Evolutionary conservation across 2,113 vertebrate species (phyloP).

Genomic region (Potamarius usumacintae): DNA sequence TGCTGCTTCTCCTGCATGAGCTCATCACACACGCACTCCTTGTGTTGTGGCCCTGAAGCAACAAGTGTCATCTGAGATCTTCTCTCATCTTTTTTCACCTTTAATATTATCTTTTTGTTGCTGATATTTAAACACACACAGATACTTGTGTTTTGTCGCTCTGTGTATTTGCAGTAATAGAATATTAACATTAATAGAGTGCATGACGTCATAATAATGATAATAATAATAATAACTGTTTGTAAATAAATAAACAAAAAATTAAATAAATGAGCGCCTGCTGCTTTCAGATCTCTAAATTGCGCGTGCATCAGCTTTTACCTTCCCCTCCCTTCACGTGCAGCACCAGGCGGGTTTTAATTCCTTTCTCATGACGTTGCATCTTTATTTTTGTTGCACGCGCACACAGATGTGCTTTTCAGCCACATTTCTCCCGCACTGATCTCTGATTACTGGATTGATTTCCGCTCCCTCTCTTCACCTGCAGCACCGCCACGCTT

Average conservation of each 20-base stretch:
- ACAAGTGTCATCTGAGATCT: constrained; percentile 66
- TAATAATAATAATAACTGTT: too few species aligned
- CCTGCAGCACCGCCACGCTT: too few species aligned
- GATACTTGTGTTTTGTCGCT: neutral
- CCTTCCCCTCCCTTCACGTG: neutral
- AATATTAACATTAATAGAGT: neutral
- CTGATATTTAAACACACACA: neutral
- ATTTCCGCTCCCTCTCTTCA: too few species aligned
- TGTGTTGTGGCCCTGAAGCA: constrained; percentile 59
- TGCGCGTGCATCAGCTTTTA: neutral
- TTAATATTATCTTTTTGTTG: neutral
- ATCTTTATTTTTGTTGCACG: neutral
- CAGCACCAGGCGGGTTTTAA: too few species aligned
- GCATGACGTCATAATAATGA: neutral
- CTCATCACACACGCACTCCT: neutral
- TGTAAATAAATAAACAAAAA: neutral
- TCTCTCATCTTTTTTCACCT: neutral
- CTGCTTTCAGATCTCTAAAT: neutral
- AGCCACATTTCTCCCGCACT: neutral
- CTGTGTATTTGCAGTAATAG: neutral
- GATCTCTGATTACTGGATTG: neutral
- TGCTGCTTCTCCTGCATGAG: neutral
- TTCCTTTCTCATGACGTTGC: neutral
- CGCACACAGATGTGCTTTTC: neutral
- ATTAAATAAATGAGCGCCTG: neutral